These are phyloP conservation scores for Aricia agestis DNA, from an alignment of 1,140 invertebrate genomes.

Conservation along the genomic window DNA sequence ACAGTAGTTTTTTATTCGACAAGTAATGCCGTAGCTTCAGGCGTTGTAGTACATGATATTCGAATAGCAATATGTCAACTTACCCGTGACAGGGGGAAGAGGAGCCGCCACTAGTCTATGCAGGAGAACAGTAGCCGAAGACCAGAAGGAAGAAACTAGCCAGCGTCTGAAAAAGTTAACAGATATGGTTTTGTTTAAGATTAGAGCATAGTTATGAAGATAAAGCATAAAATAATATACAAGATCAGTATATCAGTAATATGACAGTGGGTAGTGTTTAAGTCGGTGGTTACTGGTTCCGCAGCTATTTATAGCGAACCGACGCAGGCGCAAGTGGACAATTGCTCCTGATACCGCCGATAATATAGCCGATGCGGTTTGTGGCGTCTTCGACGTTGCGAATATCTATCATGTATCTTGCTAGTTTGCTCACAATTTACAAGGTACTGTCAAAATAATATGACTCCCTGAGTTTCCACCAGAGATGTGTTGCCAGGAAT, in stretches of 20 bases:
- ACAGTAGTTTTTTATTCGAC: too few species aligned
- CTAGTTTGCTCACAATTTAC: too few species aligned
- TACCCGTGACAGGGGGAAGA: slow-evolving; percentile 40
- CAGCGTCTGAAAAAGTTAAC: slow-evolving; percentile 45
- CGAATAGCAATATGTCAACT: not conserved
- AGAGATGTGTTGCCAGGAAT: too few species aligned
- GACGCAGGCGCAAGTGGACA: slow-evolving; percentile 7
- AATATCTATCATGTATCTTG: too few species aligned
- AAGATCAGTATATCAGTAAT: not conserved
- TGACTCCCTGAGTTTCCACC: too few species aligned
- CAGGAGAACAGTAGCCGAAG: slow-evolving; percentile 44
- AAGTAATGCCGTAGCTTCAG: not conserved
- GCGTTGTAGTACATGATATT: not conserved
- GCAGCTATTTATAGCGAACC: slow-evolving; percentile 15
- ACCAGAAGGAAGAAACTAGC: slow-evolving; percentile 57
- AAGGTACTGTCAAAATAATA: too few species aligned
- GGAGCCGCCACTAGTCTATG: slow-evolving; percentile 45
- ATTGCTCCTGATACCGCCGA: slow-evolving; percentile 5
- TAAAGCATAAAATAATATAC: not conserved
- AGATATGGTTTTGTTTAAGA: too few species aligned
- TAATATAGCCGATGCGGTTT: not conserved
- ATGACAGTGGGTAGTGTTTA: not conserved
- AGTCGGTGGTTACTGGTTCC: slow-evolving; percentile 8
- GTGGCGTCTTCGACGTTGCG: not conserved
- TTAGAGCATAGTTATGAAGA: too few species aligned